phyloP scores from a whole-genome alignment of 1,140 invertebrate genomes.

The Rhagoletis zephyria region DNA sequence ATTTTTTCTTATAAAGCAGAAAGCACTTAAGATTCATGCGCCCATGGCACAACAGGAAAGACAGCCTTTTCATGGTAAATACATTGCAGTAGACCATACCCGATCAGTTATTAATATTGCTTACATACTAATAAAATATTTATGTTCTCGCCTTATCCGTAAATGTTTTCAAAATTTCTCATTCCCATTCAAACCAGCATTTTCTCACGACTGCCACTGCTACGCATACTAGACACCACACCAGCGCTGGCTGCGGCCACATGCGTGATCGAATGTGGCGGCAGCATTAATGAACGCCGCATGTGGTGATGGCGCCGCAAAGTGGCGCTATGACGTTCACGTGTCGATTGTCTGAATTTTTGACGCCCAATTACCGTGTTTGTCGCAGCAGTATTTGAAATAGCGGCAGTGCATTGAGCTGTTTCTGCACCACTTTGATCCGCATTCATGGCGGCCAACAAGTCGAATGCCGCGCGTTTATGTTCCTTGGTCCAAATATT shows the following conservation, averaged over 20 bases:
- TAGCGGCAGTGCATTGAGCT: conserved; percentile 52
- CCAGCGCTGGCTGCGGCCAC: conserved; percentile 57
- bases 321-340: conserved; percentile 63
- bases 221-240: conserved; percentile 54
- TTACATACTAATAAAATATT: too few relatives aligned
- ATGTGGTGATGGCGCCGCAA: conserved; percentile 64
- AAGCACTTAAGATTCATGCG: too few relatives aligned
- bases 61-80: too few relatives aligned
- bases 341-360: conserved; percentile 65
- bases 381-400: neutral
- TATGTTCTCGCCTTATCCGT: too few relatives aligned
- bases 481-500: conserved; percentile 74
- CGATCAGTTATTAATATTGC: too few relatives aligned
- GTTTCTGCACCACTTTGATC: conserved; percentile 57
- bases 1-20: too few relatives aligned
- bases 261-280: conserved; percentile 57
- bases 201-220: conserved; percentile 52
- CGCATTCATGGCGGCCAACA: conserved; percentile 74
- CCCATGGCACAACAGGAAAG: too few relatives aligned
- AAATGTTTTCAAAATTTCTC: neutral
- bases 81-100: too few relatives aligned
- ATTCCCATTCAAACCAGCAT: conserved; percentile 61
- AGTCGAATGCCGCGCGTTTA: conserved; percentile 74
- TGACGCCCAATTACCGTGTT: conserved; percentile 57
- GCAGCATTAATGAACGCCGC: conserved; percentile 64